Evolutionary conservation across 2,888 invertebrate genomes (phyloP), one percentile per base, ranked within the genome.

Genomic region (Marasmarcha lunaedactyla): DNA sequence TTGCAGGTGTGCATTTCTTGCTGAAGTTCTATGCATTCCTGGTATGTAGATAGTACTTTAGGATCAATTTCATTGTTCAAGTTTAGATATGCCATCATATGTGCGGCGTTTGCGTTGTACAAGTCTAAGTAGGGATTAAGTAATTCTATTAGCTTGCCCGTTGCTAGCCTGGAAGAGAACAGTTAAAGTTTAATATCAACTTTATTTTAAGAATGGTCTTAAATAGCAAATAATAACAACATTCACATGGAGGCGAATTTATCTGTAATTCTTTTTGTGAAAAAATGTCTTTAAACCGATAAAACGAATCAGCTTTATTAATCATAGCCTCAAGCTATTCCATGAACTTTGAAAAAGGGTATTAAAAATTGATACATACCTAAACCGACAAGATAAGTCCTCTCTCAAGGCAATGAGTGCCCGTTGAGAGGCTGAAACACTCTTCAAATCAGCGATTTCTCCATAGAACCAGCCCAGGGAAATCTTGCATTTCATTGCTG

Each of bases 381-480:
- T 71, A 46, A 81, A 83, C 41, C 78, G 58, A 48, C 84, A 84
- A 1, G 73, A 68, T 33, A 84, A 49, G 42, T 84, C 84, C 46
- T 84, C 74, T 4, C 79, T 70, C 45, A 84, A 46, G 0, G 81
- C 78, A 37, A 69, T 71, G 25, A 84, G 67, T 2, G 83, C 73
- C 43, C 68, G 78, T 20, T 81, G 48, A 1, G 83, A 81, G 1
- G 81, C 72, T 36, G 66, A 71, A 3, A 88, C 87, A 45, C 89
- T 89, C 12, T 89, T 88, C 9, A 95, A 81, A 42, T 93, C 88
- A 1, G 93, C 89, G 33, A 94, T 88, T 67, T 96, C 95, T 0
- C 97, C 97, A 64, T 94, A 97, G 72, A 96, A 97, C 71, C 91
- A 91, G n/a, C 96, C 97, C 27, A 96, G 83, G 0, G 96, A 95